phyloP scores from a whole-genome alignment of 1,140 invertebrate genomes.

The Magallana angulata region DNA sequence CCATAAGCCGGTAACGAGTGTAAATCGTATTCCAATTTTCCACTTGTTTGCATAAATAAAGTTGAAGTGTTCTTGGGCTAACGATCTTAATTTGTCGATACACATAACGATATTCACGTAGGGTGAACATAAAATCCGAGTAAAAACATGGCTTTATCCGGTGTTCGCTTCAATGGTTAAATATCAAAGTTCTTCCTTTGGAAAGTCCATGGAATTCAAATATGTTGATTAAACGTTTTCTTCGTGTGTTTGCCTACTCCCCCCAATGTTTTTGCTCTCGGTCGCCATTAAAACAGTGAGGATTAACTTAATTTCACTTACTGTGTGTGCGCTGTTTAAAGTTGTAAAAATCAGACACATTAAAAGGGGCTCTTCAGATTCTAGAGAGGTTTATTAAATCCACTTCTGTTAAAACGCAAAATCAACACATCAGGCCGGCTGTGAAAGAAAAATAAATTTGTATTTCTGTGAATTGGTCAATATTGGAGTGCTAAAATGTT shows the following conservation, averaged over 20 bases:
- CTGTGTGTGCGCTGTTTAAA: conserved; percentile 11
- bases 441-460: conserved; percentile 9
- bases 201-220: conserved; percentile 22
- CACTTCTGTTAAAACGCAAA: conserved; percentile 18
- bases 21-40: conserved; percentile 48
- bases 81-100: conserved; percentile 14
- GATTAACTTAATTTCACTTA: conserved; percentile 41
- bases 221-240: conserved; percentile 28
- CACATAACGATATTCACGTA: conserved; percentile 1
- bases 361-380: neutral
- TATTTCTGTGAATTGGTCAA: conserved; percentile 12
- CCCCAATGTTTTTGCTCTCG: neutral
- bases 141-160: neutral
- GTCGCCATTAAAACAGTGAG: neutral
- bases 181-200: conserved; percentile 9
- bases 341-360: conserved; percentile 34
- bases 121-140: neutral
- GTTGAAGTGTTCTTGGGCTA: conserved; percentile 30
- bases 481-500: too few relatives aligned
- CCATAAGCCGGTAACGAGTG: conserved; percentile 42
- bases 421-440: neutral
- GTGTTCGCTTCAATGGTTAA: neutral
- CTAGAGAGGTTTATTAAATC: conserved; percentile 30
- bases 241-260: neutral
- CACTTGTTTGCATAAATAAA: conserved; percentile 46